Base-by-base conservation (phyloP, 1,140 invertebrate genomes). In the Micrasema minimum region DNA sequence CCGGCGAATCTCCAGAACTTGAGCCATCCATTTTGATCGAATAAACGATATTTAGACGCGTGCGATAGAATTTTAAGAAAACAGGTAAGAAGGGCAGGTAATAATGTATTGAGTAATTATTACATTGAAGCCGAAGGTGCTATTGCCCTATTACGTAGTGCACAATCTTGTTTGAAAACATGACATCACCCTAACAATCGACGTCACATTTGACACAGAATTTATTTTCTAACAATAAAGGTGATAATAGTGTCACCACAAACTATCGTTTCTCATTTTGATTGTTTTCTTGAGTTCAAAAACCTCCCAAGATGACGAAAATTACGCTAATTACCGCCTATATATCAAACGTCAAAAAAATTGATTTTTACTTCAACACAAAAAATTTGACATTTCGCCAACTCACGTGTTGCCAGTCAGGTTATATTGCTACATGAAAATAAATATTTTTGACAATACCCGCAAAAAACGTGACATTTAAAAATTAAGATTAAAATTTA, bases 371-470 rank as follows among this genome's bases (percentile, higher is more conserved):
- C 48, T 46, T 38, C 31, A 35, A 61, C 38, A 64, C 35, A 71
- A 65, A 71, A 71, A 65, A 55, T 71, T 26, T 71, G 69, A 71
- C 69, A 71, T 71, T 71, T 71, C 61, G 61, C 69, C 69, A 71
- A 71, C n/a, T 65, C 31, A 12, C 6, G 69, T 71, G 62, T 71
- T 71, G 61, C 69, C 61, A 65, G 6, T 18, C 9, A 2, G 14
- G 14, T 5, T n/a, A 16, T n/a, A 4, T 46, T 14, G 5, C n/a
- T 46, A 6, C 0, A 1, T 16, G 16, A 46, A 46, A 16, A 46
- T 5, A 46, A 5, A 46, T 2, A 14, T 46, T n/a, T 16, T 46
- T n/a, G n/a, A n/a, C n/a, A n/a, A n/a, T n/a, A n/a, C n/a, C n/a
- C n/a, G n/a, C n/a, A n/a, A n/a, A n/a, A n/a, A n/a, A n/a, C n/a